Conservation (phyloP, 2,888 invertebrate species). For the Cecidostiba fungosa region DNA sequence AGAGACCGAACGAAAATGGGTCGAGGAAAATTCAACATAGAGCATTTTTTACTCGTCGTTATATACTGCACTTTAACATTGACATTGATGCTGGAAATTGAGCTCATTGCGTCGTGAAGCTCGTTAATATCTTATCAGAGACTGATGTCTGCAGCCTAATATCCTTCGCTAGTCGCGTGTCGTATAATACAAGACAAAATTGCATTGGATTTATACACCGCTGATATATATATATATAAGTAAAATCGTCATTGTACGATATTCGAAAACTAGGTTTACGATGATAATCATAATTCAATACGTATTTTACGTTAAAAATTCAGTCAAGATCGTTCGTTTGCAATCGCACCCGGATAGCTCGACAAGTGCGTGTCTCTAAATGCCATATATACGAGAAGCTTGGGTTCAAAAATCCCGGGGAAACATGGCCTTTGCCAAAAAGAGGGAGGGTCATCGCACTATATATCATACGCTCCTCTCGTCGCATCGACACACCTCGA, state of each 20-base stretch:
- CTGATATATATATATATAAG: too few species aligned
- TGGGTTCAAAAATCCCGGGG: not conserved
- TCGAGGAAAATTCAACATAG: not conserved
- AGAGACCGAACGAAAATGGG: not conserved
- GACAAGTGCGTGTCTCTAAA: too few species aligned
- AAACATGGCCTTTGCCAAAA: not conserved
- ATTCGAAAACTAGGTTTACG: not conserved
- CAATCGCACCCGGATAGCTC: too few species aligned
- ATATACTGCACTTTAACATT: not conserved
- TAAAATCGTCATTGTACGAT: not conserved
- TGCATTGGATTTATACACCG: not conserved
- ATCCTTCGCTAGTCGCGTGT: not conserved
- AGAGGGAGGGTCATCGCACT: not conserved
- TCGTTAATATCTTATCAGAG: slow-evolving; percentile 14
- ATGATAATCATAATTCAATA: too few species aligned
- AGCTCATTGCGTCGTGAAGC: slow-evolving; percentile 1
- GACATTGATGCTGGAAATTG: slow-evolving; percentile 1
- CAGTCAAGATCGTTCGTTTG: not conserved
- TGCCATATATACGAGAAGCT: too few species aligned
- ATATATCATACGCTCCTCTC: not conserved
- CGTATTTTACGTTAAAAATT: not conserved
- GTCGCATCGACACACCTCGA: slow-evolving; percentile 13
- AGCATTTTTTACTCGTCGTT: not conserved
- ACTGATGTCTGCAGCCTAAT: not conserved
- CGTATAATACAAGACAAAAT: not conserved